Base-by-base conservation (phyloP, 2,888 invertebrate species). In the Dolichopus griseipennis region DNA sequence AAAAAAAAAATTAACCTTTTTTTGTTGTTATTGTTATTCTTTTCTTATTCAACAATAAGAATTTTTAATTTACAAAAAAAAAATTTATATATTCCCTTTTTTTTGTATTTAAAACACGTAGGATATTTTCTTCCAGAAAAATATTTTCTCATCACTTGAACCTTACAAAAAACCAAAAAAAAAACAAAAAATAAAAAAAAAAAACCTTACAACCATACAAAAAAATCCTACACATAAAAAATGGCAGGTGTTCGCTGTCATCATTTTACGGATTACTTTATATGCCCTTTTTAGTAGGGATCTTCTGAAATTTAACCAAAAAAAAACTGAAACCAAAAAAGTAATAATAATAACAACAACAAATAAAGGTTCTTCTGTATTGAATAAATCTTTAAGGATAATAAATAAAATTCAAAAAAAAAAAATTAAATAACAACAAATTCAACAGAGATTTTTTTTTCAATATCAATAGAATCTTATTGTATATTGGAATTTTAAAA, bases 231-330 rank as follows among this genome's bases (percentile, higher is more conserved):
- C 20, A 37, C 20, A 33, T 34, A 64, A 64, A 64, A 64, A 64
- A 64, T 20, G 64, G 64, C 64, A 64, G 64, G 64, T 64, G 64
- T 64, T 64, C 27, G 18, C 64, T 64, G 64, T 64, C 64, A 64
- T 63, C 63, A 63, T 63, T 52, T 52, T 52, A 52, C 52, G 52
- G 52, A 52, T 52, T 37, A 37, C 37, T 52, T 52, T 52, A 52
- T 52, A 18, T 52, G 15, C 6, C 52, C 52, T 52, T 18, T 52
- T 52, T 52, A 12, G 52, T 52, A 18, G 15, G 6, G 52, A 52
- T 52, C 18, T 27, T 27, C 27, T 27, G 27, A 27, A 27, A 27
- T 27, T 27, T 5, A 5, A 27, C 52, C n/a, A 52, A 18, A 52
- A 12, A 12, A 52, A 43, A 43, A 43, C 43, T 43, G 15, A 43